Percentiles rank a stretch among this genome's conserved stretches.
phyloP scores from a whole-genome alignment of 2,113 vertebrate species.

The Corythoichthys haematopterus region DNA sequence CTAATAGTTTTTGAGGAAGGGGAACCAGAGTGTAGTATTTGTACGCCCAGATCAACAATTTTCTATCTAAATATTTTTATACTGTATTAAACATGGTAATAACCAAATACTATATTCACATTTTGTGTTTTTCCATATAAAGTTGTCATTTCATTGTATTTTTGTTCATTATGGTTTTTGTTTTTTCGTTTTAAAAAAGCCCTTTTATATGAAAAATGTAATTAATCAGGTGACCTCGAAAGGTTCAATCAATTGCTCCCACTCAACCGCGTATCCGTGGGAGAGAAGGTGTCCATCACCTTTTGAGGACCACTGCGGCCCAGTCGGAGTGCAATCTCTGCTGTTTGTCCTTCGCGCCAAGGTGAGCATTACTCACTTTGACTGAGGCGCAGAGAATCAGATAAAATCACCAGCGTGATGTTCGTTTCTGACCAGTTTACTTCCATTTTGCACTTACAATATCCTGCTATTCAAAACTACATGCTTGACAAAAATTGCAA shows the following conservation, averaged over 20 bases:
- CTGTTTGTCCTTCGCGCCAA: slow-evolving; percentile 43
- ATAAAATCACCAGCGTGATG: neutral
- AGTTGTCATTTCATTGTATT: too few relatives aligned
- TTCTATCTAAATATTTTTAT: too few relatives aligned
- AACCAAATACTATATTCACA: too few relatives aligned
- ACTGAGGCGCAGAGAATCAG: slow-evolving; percentile 14
- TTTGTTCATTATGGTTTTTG: too few relatives aligned
- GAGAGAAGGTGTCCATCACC: slow-evolving; percentile 31
- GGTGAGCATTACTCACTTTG: slow-evolving; percentile 32
- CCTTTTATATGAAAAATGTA: neutral
- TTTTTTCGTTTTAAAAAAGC: too few relatives aligned
- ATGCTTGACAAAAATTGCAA: too few relatives aligned
- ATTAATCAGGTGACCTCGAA: neutral
- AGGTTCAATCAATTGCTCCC: slow-evolving; percentile 13
- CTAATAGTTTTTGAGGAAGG: too few relatives aligned
- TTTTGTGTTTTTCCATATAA: too few relatives aligned
- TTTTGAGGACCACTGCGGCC: slow-evolving; percentile 17
- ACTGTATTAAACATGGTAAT: too few relatives aligned
- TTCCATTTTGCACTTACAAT: neutral
- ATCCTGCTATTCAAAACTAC: neutral
- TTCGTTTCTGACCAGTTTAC: neutral
- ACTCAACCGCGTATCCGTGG: slow-evolving; percentile 22
- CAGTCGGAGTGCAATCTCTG: slow-evolving; percentile 11
- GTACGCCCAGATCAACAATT: too few relatives aligned
- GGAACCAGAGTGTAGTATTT: too few relatives aligned